These are phyloP conservation scores for Arnoldichthys spilopterus DNA, from an alignment of 2,797 vertebrate species.

Conservation along the genomic window DNA sequence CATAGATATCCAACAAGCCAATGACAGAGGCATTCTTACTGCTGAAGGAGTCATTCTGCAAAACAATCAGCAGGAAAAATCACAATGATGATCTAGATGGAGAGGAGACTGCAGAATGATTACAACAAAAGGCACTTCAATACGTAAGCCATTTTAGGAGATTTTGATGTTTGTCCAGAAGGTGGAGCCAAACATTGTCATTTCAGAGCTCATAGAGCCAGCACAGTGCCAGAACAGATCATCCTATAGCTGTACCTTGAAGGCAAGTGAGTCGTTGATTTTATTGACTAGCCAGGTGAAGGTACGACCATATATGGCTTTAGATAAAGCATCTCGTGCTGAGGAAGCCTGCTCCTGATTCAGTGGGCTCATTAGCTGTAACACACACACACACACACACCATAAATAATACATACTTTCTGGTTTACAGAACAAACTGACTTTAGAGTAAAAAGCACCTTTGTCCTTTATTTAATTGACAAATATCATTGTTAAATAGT, in stretches of 20 bases:
- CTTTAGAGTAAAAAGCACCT: background rate
- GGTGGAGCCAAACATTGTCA: constrained; percentile 46
- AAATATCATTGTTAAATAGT: background rate
- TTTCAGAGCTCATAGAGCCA: background rate
- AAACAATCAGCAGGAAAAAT: background rate
- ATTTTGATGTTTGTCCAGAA: constrained; percentile 18
- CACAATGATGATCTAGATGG: background rate
- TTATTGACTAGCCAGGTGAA: constrained; percentile 97
- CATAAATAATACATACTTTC: background rate
- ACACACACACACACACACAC: constrained; percentile 27
- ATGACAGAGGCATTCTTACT: constrained; percentile 86
- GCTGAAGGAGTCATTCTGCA: constrained; percentile 82
- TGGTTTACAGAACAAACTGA: background rate
- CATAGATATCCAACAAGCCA: constrained; percentile 97
- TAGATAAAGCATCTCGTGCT: constrained; percentile 91
- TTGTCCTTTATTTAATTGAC: background rate
- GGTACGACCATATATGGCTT: constrained; percentile 94
- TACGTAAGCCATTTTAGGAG: background rate
- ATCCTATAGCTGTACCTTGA: constrained; percentile 77
- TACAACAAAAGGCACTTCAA: constrained; percentile 10
- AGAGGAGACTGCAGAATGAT: background rate
- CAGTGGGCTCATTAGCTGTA: constrained; percentile 91
- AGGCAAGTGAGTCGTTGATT: constrained; percentile 91
- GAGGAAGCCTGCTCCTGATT: constrained; percentile 95
- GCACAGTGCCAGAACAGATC: background rate